These are phyloP conservation scores for Drosophila aff. DNA, from an alignment of 1,140 invertebrate genomes.

Conservation along the genomic window DNA sequence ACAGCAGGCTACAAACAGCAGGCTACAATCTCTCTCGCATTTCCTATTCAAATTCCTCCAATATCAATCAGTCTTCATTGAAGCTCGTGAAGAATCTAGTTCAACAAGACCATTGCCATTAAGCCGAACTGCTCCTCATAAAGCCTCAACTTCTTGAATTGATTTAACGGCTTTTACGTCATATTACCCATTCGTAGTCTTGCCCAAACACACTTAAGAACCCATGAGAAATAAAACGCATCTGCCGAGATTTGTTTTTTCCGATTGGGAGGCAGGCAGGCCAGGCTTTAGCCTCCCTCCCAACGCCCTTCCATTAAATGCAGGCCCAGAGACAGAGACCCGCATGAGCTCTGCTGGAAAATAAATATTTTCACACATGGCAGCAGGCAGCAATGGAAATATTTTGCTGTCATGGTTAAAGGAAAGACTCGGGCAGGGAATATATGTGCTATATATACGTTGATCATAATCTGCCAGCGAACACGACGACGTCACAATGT, in stretches of 20 bases:
- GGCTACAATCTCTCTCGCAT: background rate
- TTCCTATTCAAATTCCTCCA: background rate
- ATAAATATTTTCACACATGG: slow-evolving; percentile 71
- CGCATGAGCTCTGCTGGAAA: slow-evolving; percentile 42
- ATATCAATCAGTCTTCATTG: slow-evolving; percentile 18
- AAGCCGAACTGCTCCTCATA: slow-evolving; percentile 11
- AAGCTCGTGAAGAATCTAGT: slow-evolving; percentile 29
- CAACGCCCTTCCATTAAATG: slow-evolving; percentile 2
- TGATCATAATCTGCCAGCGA: slow-evolving; percentile 53
- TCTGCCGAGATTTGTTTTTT: slow-evolving; percentile 36
- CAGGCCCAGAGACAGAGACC: slow-evolving; percentile 10
- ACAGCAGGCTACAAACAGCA: background rate
- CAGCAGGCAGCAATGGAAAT: slow-evolving; percentile 56
- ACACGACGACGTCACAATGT: slow-evolving; percentile 64
- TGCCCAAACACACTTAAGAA: slow-evolving; percentile 34
- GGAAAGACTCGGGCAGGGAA: slow-evolving; percentile 47
- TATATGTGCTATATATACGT: slow-evolving; percentile 39
- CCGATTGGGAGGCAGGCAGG: slow-evolving; percentile 11
- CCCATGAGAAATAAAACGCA: slow-evolving; percentile 26
- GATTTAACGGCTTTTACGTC: slow-evolving; percentile 31
- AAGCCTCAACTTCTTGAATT: slow-evolving; percentile 26
- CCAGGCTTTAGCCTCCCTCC: slow-evolving; percentile 3
- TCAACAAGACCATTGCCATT: slow-evolving; percentile 24
- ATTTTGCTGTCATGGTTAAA: slow-evolving; percentile 74
- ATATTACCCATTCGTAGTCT: slow-evolving; percentile 38